Conservation (phyloP, 2,113 vertebrate species). For the Nesoenas mayeri region DNA sequence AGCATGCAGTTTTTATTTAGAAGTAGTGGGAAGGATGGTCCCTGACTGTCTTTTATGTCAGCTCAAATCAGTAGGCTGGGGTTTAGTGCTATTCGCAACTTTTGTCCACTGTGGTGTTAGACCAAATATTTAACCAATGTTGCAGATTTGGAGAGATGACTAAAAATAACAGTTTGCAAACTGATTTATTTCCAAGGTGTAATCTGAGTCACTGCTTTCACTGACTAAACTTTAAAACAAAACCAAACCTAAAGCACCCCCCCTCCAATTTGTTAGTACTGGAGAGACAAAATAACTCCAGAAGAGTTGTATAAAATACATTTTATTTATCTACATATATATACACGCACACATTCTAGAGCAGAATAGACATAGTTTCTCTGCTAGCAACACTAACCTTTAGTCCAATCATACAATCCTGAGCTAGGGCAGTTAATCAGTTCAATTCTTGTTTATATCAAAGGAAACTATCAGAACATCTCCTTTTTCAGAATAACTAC, state of each 20-base stretch:
- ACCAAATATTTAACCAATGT: neutral
- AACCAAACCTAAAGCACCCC: neutral
- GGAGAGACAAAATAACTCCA: neutral
- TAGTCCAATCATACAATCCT: neutral
- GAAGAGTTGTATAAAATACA: neutral
- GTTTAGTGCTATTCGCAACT: neutral
- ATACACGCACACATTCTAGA: neutral
- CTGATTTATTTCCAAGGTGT: conserved; percentile 5
- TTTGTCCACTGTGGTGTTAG: neutral
- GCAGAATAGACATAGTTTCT: neutral
- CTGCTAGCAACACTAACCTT: neutral
- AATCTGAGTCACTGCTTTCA: conserved; percentile 13
- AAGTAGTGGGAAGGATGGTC: neutral
- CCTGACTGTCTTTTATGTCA: neutral
- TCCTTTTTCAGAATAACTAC: neutral
- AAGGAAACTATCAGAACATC: neutral
- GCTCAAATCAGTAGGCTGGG: neutral
- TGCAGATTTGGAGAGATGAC: neutral
- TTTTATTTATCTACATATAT: neutral
- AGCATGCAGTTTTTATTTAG: neutral
- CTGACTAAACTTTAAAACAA: conserved; percentile 4
- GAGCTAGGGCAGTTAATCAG: neutral
- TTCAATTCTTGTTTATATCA: neutral
- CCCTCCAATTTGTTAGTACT: neutral
- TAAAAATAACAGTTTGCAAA: conserved; percentile 9